Evolutionary conservation across 1,140 invertebrate species (phyloP), one percentile per base, ranked within the genome.

Genomic region (Panagrolaimus sp.): DNA sequence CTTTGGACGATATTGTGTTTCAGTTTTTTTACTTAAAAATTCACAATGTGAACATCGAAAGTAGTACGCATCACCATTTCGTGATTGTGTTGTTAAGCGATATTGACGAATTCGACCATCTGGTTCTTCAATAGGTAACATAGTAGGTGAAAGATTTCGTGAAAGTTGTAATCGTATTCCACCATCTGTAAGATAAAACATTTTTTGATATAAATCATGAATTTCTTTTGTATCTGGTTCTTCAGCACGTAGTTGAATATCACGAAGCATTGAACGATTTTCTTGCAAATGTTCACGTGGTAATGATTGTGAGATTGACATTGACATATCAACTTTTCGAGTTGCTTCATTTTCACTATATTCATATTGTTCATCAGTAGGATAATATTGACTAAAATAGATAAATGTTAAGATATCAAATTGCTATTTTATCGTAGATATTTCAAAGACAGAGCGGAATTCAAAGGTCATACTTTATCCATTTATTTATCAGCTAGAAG

Each of bases 1-100:
- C 51, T 57, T 57, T 57, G 51, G 51, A 9, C 51, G 51, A 27
- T 57, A 57, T 57, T 57, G 51, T 16, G 51, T 57, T 16, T 20
- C 20, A 8, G 51, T 57, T 20, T 20, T 57, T 57, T 27, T 57
- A 0, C 20, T 25, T 1, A 57, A 27, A 20, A 57, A 57, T 27
- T 57, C 51, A 16, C 51, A 57, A 27, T 57, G 51, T 20, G 51
- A 57, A 20, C 51, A 57, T n/a, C 51, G 20, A 27, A 57, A 57
- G n/a, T 57, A 57, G n/a, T 57, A 57, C 9, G 51, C 11, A 4
- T 57, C 51, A 27, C 51, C 51, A 13, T 13, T 57, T 13, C n/a
- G 11, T 11, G 51, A 57, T 13, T 57, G 51, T 2, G 51, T 57
- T 9, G 51, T 57, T 11, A 57, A 27, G 11, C 51, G 51, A 57